Evolutionary conservation across 2,888 invertebrate species (phyloP).

Genomic region (Eristalis intricaria): DNA sequence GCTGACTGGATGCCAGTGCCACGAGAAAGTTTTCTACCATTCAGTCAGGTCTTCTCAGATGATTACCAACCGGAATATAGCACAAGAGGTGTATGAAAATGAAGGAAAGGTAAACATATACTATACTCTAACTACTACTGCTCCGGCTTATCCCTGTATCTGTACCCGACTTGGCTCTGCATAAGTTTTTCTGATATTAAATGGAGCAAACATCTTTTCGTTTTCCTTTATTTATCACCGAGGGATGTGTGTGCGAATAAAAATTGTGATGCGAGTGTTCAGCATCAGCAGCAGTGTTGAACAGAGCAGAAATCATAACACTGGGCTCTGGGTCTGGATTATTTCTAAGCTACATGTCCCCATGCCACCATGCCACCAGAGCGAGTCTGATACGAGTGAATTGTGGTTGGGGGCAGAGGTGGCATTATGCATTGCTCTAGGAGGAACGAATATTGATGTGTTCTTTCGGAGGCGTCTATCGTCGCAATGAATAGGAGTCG

Average conservation of each 20-base stretch:
- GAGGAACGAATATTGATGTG: conserved; percentile 28
- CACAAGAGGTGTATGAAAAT: not conserved
- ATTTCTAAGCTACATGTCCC: conserved; percentile 62
- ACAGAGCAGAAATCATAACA: conserved; percentile 64
- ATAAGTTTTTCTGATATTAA: conserved; percentile 70
- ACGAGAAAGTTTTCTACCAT: conserved; percentile 53
- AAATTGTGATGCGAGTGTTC: conserved; percentile 44
- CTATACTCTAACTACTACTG: conserved; percentile 54
- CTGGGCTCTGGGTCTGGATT: conserved; percentile 62
- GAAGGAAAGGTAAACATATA: conserved; percentile 3
- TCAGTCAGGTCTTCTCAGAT: conserved; percentile 62
- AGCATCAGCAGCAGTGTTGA: not conserved
- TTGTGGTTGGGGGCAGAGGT: not conserved
- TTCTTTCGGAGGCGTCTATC: conserved; percentile 4
- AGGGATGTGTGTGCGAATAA: conserved; percentile 60
- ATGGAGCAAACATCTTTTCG: conserved; percentile 60
- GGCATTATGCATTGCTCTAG: conserved; percentile 54
- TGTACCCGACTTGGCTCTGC: conserved; percentile 58
- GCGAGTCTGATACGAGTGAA: not conserved
- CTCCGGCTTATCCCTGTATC: conserved; percentile 36
- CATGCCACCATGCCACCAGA: not conserved
- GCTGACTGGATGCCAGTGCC: conserved; percentile 39
- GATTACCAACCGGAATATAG: conserved; percentile 44
- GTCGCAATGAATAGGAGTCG: conserved; percentile 33
- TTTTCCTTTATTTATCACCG: conserved; percentile 58